A percentile compares a stretch with the other conserved stretches of the same genome.
Conservation (phyloP, 2,113 vertebrate species). For the Corythornis cristatus region DNA sequence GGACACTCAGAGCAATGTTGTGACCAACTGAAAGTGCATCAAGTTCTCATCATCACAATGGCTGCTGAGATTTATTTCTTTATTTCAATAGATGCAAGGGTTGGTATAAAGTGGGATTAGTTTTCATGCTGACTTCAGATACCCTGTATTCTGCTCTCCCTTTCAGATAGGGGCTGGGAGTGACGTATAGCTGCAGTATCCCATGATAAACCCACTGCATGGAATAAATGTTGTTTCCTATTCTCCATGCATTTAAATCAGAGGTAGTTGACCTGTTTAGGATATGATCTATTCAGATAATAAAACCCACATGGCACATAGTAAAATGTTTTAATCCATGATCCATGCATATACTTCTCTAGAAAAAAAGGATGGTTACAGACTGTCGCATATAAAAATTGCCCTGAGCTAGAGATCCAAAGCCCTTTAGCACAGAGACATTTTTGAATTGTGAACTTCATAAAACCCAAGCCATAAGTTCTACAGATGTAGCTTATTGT, state of each 20-base stretch:
- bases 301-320: slow-evolving; percentile 58
- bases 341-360: slow-evolving; percentile 42
- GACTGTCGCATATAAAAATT: slow-evolving; percentile 60
- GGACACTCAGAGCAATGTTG: neutral
- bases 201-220: neutral
- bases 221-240: slow-evolving; percentile 46
- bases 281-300: slow-evolving; percentile 66
- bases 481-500: slow-evolving; percentile 57
- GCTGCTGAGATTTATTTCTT: neutral
- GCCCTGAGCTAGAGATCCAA: slow-evolving; percentile 49
- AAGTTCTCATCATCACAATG: neutral
- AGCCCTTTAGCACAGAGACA: slow-evolving; percentile 54
- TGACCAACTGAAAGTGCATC: neutral
- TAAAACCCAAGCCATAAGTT: slow-evolving; percentile 59
- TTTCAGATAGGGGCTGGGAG: neutral
- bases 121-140: neutral
- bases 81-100: neutral
- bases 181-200: neutral
- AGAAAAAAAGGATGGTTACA: slow-evolving; percentile 66
- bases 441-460: slow-evolving; percentile 62
- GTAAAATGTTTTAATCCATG: slow-evolving; percentile 63
- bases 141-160: neutral
- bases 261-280: slow-evolving; percentile 66
- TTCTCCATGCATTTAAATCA: slow-evolving; percentile 55
- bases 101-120: neutral